Conservation (phyloP, 2,888 invertebrate genomes). For the Bellardia pandia region DNA sequence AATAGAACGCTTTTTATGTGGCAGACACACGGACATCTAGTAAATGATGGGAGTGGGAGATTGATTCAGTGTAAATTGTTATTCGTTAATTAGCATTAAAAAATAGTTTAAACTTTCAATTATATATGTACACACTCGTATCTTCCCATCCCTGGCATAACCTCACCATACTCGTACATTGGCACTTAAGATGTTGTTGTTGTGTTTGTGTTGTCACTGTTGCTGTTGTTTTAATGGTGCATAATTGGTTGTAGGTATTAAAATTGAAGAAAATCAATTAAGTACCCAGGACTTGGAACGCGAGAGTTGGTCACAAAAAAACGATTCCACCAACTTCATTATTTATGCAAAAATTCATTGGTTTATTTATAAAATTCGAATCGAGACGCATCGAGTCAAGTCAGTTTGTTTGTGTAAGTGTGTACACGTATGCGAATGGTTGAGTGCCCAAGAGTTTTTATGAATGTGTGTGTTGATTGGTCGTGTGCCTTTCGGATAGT, state of each 20-base stretch:
- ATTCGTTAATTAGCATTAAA: conserved; percentile 56
- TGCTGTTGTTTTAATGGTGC: conserved; percentile 29
- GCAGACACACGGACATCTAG: conserved; percentile 1
- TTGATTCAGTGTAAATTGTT: conserved; percentile 14
- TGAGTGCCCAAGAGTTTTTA: conserved; percentile 21
- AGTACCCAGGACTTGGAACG: conserved; percentile 11
- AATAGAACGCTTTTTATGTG: background rate
- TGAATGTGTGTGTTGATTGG: conserved; percentile 55
- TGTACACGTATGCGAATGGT: background rate
- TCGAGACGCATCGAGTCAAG: background rate
- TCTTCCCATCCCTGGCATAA: conserved; percentile 12
- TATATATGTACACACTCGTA: conserved; percentile 37
- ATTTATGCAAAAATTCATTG: conserved; percentile 71
- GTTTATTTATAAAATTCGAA: conserved; percentile 47
- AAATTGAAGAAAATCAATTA: conserved; percentile 66
- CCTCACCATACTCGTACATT: background rate
- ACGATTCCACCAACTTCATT: conserved; percentile 43
- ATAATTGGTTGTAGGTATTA: conserved; percentile 48
- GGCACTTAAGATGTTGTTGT: background rate
- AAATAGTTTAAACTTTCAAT: conserved; percentile 60
- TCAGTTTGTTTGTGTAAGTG: background rate
- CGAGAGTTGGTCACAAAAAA: background rate
- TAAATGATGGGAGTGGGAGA: conserved; percentile 20
- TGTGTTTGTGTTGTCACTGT: background rate
- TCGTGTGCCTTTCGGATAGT: conserved; percentile 70